Evolutionary conservation across 2,888 invertebrate species (phyloP), one percentile per base, ranked within the genome.

Genomic region (Tenthredo mesomela): DNA sequence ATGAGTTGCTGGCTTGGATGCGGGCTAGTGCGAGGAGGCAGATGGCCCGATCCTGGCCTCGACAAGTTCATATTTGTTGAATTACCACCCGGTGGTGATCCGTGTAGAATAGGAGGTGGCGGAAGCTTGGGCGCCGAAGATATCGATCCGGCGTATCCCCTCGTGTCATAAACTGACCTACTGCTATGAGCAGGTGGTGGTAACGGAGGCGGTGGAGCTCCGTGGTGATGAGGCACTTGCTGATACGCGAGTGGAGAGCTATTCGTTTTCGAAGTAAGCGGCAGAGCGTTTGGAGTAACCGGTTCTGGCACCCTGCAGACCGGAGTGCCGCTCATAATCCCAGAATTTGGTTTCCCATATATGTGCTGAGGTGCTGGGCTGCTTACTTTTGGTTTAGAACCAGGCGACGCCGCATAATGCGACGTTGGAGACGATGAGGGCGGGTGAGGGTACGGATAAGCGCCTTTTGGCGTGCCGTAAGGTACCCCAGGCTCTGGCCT

Each of bases 301-400:
- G 91, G 87, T 82, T 94, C 94, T 87, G 93, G 93, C 58, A 93
- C 92, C 33, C 94, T 93, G 87, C 94, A 94, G 3, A 95, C 94
- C 29, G 95, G 95, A 54, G 95, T 95, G 7, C 95, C 95, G 65
- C 95, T 93, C 86, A 94, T 94, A 84, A 95, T 95, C 21, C 95
- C 95, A 65, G 95, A 94, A 58, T 94, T 94, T 5, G 94, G 94
- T 87, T 96, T 97, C 77, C 96, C 96, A 91, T 97, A 97, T 86
- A 97, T 96, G 90, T 96, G 96, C 82, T 95, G 96, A 73, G 97
- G 97, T 84, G 97, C 96, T 0, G 97, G 97, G 91, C 96, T 96
- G 89, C 96, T 96, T 73, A 97, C 97, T 93, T 96, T 96, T 25
- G 95, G 95, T 89, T 95, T 96, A 70, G 94, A 93, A 82, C 94